Evolutionary conservation across 2,888 invertebrate species (phyloP), one percentile per base, ranked within the genome.

Genomic region (Eustalomyia histrio): DNA sequence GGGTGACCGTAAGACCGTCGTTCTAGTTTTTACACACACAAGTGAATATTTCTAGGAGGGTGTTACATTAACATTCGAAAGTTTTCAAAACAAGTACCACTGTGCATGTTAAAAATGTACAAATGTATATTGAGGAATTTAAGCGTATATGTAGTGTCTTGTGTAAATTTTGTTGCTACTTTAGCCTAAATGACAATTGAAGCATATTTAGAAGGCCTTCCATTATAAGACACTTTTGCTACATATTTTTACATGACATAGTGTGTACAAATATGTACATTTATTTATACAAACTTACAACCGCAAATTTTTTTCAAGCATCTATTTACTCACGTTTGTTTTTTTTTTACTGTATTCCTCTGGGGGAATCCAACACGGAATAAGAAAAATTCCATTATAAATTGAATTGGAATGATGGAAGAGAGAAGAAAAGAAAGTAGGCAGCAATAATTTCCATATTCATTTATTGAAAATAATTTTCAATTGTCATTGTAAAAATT

Each of bases 401-500:
- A 67, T 75, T 75, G 29, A 67, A 21, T 53, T 43, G 55, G 5
- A n/a, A 14, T 14, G 43, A 39, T 12, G 29, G 67, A 35, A 18
- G 14, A 67, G 12, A 2, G 7, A 58, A 18, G 5, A 29, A 75
- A 35, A 35, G 10, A 52, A n/a, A 2, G 9, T 50, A 63, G 55
- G 10, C 63, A 35, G 24, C 61, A 63, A 35, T 50, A 76, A 68
- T 57, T 76, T 76, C 57, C 50, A 47, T n/a, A 52, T 65, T 53
- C 65, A 47, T 58, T 69, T 63, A 68, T 63, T 76, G 69, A 58
- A 69, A 76, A 69, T 76, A 47, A 69, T 69, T 63, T 64, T 63
- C 63, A 69, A 76, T 69, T 76, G 63, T 53, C 53, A 35, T 47
- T 39, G 24, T 47, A 6, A 29, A 39, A 14, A 47, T 47, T n/a